Evolutionary conservation across 2,797 vertebrate genomes (phyloP).

Genomic region (Chromobotia macracanthus): DNA sequence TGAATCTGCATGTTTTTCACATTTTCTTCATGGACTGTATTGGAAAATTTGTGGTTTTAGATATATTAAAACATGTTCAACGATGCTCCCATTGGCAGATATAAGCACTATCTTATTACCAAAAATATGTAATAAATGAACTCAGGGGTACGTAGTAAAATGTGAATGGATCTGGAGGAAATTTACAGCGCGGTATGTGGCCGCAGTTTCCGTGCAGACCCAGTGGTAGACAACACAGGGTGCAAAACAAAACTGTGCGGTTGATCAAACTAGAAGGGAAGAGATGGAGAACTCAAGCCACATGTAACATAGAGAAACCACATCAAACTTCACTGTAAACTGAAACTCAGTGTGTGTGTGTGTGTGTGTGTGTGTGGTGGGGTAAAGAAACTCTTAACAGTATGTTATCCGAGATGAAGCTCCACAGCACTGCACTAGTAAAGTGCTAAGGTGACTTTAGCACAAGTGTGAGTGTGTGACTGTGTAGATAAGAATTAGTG

Average conservation of each 20-base stretch:
- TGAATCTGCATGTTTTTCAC: neutral
- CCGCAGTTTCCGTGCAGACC: neutral
- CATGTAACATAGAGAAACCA: neutral
- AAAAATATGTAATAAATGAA: neutral
- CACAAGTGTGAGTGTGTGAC: neutral
- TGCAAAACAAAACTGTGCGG: neutral
- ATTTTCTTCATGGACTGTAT: neutral
- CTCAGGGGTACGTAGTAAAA: neutral
- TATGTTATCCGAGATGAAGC: conserved; percentile 10
- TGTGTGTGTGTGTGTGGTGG: neutral
- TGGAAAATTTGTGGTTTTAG: neutral
- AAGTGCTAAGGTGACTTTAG: conserved; percentile 13
- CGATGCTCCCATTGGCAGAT: neutral
- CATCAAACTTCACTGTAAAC: conserved; percentile 3
- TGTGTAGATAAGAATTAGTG: conserved; percentile 23
- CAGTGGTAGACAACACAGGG: neutral
- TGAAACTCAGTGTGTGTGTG: neutral
- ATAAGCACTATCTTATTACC: neutral
- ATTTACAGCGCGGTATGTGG: neutral
- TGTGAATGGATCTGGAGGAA: neutral
- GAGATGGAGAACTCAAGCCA: neutral
- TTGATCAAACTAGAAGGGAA: neutral
- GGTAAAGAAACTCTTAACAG: conserved; percentile 1
- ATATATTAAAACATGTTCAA: neutral
- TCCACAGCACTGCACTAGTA: neutral